phyloP scores from a whole-genome alignment of 1,140 invertebrate species.

The Eubasilissa regina region DNA sequence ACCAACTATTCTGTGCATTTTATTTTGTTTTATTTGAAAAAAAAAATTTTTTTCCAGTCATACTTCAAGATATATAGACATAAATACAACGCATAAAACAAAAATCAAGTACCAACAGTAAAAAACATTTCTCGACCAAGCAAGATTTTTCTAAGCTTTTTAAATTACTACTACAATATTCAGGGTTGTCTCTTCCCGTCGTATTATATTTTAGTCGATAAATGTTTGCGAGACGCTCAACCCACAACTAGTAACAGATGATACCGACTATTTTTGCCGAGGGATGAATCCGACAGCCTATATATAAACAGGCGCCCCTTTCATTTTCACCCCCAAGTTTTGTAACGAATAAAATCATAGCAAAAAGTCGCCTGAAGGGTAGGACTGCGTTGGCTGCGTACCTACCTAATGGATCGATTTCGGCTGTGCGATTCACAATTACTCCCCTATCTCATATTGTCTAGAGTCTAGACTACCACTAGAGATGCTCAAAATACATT shows the following conservation, averaged over 20 bases:
- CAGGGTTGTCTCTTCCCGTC: too few species aligned
- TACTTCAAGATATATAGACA: too few species aligned
- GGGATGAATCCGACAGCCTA: not conserved
- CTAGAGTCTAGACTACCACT: slow-evolving; percentile 25
- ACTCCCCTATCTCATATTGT: slow-evolving; percentile 7
- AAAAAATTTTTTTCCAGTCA: too few species aligned
- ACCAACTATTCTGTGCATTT: too few species aligned
- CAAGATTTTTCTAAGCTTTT: too few species aligned
- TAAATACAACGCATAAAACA: too few species aligned
- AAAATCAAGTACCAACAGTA: too few species aligned
- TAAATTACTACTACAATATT: too few species aligned
- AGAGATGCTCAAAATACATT: not conserved
- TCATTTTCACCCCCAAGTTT: not conserved
- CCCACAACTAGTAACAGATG: not conserved
- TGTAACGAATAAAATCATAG: slow-evolving; percentile 7
- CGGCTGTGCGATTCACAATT: not conserved
- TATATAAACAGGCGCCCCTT: not conserved
- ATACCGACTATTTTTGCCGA: not conserved
- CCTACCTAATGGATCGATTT: not conserved
- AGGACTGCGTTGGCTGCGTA: not conserved
- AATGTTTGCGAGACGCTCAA: not conserved
- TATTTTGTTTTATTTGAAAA: too few species aligned
- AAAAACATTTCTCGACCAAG: too few species aligned
- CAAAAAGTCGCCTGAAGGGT: slow-evolving; percentile 21
- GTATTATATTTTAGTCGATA: not conserved